Evolutionary conservation across 2,797 vertebrate genomes (phyloP).

Genomic region (Spea hammondii): DNA sequence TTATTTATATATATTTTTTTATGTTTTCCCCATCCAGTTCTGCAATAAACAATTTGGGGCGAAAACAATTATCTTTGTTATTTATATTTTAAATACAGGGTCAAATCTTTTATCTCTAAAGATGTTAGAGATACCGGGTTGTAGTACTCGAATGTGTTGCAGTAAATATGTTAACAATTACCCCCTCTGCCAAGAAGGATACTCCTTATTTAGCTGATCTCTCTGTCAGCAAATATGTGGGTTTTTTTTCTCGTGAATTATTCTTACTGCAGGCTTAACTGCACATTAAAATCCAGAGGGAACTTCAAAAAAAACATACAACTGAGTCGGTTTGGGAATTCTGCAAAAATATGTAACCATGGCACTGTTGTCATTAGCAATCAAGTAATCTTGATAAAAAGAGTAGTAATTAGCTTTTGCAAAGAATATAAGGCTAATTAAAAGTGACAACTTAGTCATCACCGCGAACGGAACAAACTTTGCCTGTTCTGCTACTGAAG

Average conservation of each 20-base stretch:
- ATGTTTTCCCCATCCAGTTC: constrained; percentile 25
- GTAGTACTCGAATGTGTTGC: constrained; percentile 46
- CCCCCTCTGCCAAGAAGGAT: constrained; percentile 53
- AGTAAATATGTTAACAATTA: constrained; percentile 53
- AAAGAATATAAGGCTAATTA: constrained; percentile 70
- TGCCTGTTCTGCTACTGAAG: constrained; percentile 52
- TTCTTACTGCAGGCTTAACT: constrained; percentile 59
- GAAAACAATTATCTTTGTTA: constrained; percentile 14
- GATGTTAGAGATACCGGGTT: constrained; percentile 20
- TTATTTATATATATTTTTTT: neutral
- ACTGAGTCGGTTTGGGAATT: constrained; percentile 60
- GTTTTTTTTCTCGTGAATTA: constrained; percentile 53
- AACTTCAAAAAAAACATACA: constrained; percentile 56
- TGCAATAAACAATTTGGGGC: constrained; percentile 30
- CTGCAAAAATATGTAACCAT: constrained; percentile 65
- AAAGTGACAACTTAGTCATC: constrained; percentile 72
- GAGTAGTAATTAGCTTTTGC: constrained; percentile 71
- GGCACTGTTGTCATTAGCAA: constrained; percentile 68
- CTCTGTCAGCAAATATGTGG: constrained; percentile 56
- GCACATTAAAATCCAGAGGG: constrained; percentile 59
- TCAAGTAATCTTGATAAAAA: constrained; percentile 70
- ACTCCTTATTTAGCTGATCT: constrained; percentile 53
- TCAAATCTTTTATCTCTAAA: constrained; percentile 41
- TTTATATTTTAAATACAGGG: constrained; percentile 27
- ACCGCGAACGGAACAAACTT: constrained; percentile 60